phyloP scores from a whole-genome alignment of 2,113 vertebrate genomes.

The Chaenogobius annularis region DNA sequence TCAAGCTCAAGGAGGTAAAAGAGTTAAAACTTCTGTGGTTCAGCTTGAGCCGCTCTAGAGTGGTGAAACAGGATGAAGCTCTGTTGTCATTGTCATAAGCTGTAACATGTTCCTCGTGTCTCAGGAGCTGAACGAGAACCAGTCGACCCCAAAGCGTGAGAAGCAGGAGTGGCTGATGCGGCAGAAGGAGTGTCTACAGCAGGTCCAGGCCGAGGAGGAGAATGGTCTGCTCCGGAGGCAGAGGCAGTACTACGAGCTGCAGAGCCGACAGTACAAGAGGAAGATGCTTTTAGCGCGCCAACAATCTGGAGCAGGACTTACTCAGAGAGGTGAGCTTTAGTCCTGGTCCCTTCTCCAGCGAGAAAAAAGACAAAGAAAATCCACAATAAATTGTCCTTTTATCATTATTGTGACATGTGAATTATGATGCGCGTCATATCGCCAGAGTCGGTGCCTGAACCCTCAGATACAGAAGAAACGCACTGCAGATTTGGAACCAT shows the following conservation, averaged over 20 bases:
- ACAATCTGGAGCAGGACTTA: conserved; percentile 91
- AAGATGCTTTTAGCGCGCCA: conserved; percentile 88
- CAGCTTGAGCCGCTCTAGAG: no score
- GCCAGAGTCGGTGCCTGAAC: no score
- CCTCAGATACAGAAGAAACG: no score
- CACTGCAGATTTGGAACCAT: no score
- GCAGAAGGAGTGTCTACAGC: conserved; percentile 90
- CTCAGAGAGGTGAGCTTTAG: conserved; percentile 82
- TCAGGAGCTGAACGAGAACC: conserved; percentile 90
- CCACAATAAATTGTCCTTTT: no score
- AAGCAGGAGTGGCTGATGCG: conserved; percentile 91
- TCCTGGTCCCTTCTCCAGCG: neutral
- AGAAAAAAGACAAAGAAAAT: no score
- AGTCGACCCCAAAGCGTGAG: conserved; percentile 89
- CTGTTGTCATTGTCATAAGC: neutral
- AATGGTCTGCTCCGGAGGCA: conserved; percentile 84
- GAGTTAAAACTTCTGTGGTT: neutral
- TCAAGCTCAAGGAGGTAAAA: conserved; percentile 87
- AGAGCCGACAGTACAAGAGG: conserved; percentile 90
- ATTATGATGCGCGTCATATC: no score
- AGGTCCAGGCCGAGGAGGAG: conserved; percentile 90
- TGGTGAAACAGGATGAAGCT: no score
- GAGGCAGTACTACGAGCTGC: conserved; percentile 88
- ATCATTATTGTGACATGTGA: no score
- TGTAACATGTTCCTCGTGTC: neutral